Evolutionary conservation across 2,113 vertebrate genomes (phyloP).

Genomic region (Rhombomys opimus): DNA sequence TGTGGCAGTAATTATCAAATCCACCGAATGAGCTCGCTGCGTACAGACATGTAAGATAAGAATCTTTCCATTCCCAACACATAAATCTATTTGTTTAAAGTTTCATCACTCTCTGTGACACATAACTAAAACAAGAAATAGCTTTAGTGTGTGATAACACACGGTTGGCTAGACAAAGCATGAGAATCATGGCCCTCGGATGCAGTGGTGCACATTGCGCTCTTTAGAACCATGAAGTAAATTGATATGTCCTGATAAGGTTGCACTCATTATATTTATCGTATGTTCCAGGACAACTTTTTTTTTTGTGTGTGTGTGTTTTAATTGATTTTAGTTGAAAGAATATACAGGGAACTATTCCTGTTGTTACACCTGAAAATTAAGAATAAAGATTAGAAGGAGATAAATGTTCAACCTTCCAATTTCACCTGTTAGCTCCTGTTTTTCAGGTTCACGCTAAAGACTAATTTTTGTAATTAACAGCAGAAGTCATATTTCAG

Average conservation of each 20-base stretch:
- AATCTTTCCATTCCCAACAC: not conserved
- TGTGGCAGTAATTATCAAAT: conserved; percentile 17
- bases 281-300: not conserved
- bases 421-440: not conserved
- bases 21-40: not conserved
- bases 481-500: not conserved
- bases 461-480: not conserved
- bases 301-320: not conserved
- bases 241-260: not conserved
- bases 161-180: not conserved
- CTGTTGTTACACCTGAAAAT: not conserved
- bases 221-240: not conserved
- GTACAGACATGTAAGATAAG: not conserved
- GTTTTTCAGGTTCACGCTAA: not conserved
- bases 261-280: not conserved
- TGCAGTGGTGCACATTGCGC: too few relatives aligned
- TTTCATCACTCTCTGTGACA: not conserved
- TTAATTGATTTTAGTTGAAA: conserved; percentile 26
- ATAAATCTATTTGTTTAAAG: not conserved
- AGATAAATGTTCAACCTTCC: conserved; percentile 1
- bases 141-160: not conserved
- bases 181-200: not conserved
- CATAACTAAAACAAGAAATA: not conserved
- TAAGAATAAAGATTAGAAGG: not conserved
- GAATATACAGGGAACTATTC: not conserved